Base-by-base conservation (phyloP, 1,140 invertebrate species). In the Drosophila parabipectinata region DNA sequence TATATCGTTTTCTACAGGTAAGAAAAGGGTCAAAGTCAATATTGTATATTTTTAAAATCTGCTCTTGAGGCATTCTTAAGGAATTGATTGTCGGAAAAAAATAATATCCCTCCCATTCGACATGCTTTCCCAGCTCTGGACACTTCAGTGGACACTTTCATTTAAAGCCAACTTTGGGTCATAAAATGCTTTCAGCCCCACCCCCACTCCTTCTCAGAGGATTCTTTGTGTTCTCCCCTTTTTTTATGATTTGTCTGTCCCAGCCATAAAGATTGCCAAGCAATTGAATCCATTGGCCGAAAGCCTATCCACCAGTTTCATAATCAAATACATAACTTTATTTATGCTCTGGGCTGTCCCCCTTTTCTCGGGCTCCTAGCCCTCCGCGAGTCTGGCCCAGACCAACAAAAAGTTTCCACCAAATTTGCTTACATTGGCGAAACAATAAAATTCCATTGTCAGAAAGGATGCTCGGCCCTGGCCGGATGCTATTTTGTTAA, bases 311-410 rank as follows among this genome's bases (percentile, higher is more conserved):
- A 56, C 41, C 56, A 63, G 69, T 77, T 80, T 67, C 73, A 74
- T 85, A 85, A 85, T 85, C 77, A 85, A 85, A 85, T 69, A 85
- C 73, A 85, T 85, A 77, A 83, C 76, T 83, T 83, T 83, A 84
- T 83, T 83, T 84, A 84, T 63, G 69, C 63, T n/a, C 45, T 8
- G 5, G 41, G 21, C 15, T 24, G 10, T 18, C 60, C 57, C 15
- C 39, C 9, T 18, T 3, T 0, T 15, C 30, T 28, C 28, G 5
- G 1, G 12, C 48, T 48, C 2, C 8, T 8, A 10, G 34, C 15
- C 53, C 34, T 18, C 39, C 14, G 12, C 57, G 14, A 14, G 18
- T n/a, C 48, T 14, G 32, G 21, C 34, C 15, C 7, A 24, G 18
- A 47, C 44, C 41, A 66, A 56, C 21, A 45, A 51, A 72, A 79